Base-by-base conservation (phyloP, 2,797 vertebrate species). In the Salarias fasciatus region DNA sequence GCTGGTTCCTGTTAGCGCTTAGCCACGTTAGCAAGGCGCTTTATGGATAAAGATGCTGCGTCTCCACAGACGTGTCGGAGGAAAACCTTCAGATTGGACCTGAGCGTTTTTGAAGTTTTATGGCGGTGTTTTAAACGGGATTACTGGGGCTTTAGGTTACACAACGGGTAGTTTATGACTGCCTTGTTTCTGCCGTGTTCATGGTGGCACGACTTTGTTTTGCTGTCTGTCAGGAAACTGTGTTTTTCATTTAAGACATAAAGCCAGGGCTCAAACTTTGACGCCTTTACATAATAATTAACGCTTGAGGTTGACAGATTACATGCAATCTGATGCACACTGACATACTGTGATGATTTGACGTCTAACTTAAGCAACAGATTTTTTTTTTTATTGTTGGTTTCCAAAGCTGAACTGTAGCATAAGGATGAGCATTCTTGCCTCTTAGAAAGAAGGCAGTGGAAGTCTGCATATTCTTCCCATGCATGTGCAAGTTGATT, bases 1-100 rank as follows among this genome's bases (percentile, higher is more conserved):
- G 80, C 77, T 88, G 85, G 53, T 87, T 87, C 80, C 82, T 85
- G 82, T 90, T 87, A 83, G 88, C 71, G 74, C 79, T 81, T 85
- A 84, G 84, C 87, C 74, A 69, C 56, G 41, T 85, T 86, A 83
- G 82, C 75, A 70, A 67, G 76, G 79, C 76, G 76, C 67, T 29
- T 58, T 46, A 58, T 58, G 59, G 65, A 54, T 70, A 41, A 76
- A 74, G 45, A 61, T 53, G 67, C 69, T 48, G 50, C 31, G 52
- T 56, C 47, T 58, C 31, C 33, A 11, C n/a, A 57, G 53, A 62
- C 14, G 11, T 11, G 40, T 58, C 69, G 35, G 63, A 65, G 59
- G 69, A 4, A 38, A 4, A 7, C 1, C 9, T 38, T 77, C 59
- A 45, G 54, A 68, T 69, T 53, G 73, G 65, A 60, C 69, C 67